Evolutionary conservation across 2,888 invertebrate genomes (phyloP), one percentile per base, ranked within the genome.

Genomic region (Tortrix viridana): DNA sequence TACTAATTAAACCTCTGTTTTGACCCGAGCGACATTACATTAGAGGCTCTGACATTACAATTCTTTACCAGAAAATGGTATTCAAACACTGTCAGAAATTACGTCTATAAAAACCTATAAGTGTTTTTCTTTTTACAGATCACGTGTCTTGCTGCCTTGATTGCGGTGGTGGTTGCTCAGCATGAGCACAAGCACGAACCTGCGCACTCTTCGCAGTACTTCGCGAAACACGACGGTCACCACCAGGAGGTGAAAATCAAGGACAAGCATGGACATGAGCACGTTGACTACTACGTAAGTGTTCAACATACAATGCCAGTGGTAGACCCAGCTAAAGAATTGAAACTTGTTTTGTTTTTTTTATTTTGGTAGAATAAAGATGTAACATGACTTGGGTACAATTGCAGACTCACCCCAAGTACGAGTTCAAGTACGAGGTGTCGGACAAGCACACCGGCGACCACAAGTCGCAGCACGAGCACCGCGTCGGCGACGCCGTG

Each of bases 341-440:
- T n/a, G n/a, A n/a, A n/a, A n/a, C n/a, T n/a, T n/a, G n/a, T n/a
- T n/a, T n/a, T n/a, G n/a, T n/a, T n/a, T n/a, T n/a, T n/a, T n/a
- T n/a, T n/a, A n/a, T n/a, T n/a, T n/a, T 6, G 6, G 23, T 6
- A 6, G 23, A 5, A 2, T 23, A 2, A 1, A 7, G 7, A 7
- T 7, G 26, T 7, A 26, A 7, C 26, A 7, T 26, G 6, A 6
- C 23, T 37, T 16, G 56, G 32, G 41, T 55, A 16, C 26, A 26
- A 12, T 66, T 68, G 1, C 68, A 77, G 77, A 69, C 86, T 26
- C 84, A 84, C 67, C 88, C 90, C 12, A 86, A 86, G 76, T 90
- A 92, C 74, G 82, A 85, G 72, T 90, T 87, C 74, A 82, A 86
- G 69, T 90, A 92, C 74, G 84, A 85, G 26, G 90, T 92, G 56